A percentile compares a stretch with the other conserved stretches of the same genome.
phyloP scores from a whole-genome alignment of 2,797 vertebrate genomes.

The Champsocephalus esox region DNA sequence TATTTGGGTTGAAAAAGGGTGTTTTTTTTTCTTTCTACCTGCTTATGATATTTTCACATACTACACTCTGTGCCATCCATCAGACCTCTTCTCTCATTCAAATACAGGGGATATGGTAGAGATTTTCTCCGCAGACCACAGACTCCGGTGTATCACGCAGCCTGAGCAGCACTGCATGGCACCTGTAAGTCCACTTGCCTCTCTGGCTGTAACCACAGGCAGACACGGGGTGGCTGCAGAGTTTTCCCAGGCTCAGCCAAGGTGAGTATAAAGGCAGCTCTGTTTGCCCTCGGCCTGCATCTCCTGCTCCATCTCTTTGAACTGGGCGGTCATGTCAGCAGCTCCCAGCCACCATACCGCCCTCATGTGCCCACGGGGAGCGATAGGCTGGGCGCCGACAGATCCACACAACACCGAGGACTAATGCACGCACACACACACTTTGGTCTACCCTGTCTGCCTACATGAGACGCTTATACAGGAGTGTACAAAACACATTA shows the following conservation, averaged over 20 bases:
- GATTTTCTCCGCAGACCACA: constrained; percentile 28
- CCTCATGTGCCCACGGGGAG: constrained; percentile 78
- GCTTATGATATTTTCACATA: constrained; percentile 32
- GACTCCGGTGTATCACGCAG: constrained; percentile 31
- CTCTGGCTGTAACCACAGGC: constrained; percentile 56
- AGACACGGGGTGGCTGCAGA: constrained; percentile 30
- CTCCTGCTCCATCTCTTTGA: constrained; percentile 80
- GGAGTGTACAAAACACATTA: constrained; percentile 36
- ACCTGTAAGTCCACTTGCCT: constrained; percentile 81
- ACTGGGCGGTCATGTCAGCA: constrained; percentile 77
- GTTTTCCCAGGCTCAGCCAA: constrained; percentile 77
- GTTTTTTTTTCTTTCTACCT: constrained; percentile 18
- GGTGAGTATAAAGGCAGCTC: constrained; percentile 74
- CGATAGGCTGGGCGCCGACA: constrained; percentile 76
- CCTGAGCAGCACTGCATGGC: constrained; percentile 58
- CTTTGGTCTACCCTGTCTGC: constrained; percentile 19
- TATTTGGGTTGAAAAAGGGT: no score
- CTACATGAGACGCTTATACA: constrained; percentile 31
- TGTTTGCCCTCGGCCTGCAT: constrained; percentile 76
- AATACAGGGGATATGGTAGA: constrained; percentile 42
- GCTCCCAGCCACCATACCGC: constrained; percentile 64
- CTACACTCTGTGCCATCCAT: constrained; percentile 33
- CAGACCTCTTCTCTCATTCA: constrained; percentile 49
- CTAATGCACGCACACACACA: constrained; percentile 22
- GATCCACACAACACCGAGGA: constrained; percentile 61